phyloP scores from a whole-genome alignment of 2,888 invertebrate genomes.

The Drepana falcataria region DNA sequence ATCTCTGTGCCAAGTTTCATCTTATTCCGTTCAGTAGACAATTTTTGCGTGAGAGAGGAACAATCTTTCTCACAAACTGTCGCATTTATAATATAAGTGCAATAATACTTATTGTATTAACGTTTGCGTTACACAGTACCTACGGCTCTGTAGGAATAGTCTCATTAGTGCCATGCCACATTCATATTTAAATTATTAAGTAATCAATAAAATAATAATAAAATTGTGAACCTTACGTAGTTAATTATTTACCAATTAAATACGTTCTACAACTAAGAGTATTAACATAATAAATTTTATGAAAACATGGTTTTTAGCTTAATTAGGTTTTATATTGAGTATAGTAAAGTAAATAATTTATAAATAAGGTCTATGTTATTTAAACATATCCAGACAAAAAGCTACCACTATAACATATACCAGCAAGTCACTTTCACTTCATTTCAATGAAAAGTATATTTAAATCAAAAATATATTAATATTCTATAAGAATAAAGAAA shows the following conservation, averaged over 20 bases:
- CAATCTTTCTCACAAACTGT: too few relatives aligned
- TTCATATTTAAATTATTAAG: constrained; percentile 5
- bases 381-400: constrained; percentile 10
- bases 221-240: background rate
- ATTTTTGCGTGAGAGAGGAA: too few relatives aligned
- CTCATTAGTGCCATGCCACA: constrained; percentile 30
- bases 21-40: too few relatives aligned
- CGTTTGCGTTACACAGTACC: background rate
- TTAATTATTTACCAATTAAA: constrained; percentile 20
- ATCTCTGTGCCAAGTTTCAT: too few relatives aligned
- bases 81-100: too few relatives aligned
- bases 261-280: background rate
- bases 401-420: constrained; percentile 14
- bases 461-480: constrained; percentile 7
- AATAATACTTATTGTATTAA: too few relatives aligned
- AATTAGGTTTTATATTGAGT: background rate
- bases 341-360: constrained; percentile 31
- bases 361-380: constrained; percentile 27
- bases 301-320: background rate
- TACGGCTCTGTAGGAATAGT: constrained; percentile 13
- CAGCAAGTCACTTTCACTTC: constrained; percentile 35
- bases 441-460: constrained; percentile 2
- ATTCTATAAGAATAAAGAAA: constrained; percentile 1
- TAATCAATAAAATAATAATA: too few relatives aligned
- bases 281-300: background rate